phyloP scores from a whole-genome alignment of 2,888 invertebrate genomes.

The Automeris io region DNA sequence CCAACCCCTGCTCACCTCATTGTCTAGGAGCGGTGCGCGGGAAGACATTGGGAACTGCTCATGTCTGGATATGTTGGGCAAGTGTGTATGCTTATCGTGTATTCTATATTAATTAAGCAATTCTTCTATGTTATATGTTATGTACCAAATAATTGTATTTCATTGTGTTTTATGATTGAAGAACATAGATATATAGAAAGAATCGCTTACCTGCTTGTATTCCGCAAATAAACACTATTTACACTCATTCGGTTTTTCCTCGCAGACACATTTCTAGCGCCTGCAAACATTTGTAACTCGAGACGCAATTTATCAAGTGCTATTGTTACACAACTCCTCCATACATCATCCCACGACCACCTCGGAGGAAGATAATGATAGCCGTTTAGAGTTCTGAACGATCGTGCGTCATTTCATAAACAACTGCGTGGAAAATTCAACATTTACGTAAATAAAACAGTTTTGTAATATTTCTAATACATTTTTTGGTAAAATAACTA shows the following conservation, averaged over 20 bases:
- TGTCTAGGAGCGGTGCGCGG: no score
- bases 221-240: neutral
- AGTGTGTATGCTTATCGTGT: no score
- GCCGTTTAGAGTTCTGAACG: conserved; percentile 20
- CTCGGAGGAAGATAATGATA: conserved; percentile 24
- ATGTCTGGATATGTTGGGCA: no score
- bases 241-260: conserved; percentile 8
- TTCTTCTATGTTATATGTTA: no score
- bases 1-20: no score
- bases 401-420: neutral
- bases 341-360: conserved; percentile 29
- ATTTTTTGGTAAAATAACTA: no score
- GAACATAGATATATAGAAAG: no score
- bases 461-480: conserved; percentile 1
- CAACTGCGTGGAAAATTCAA: neutral
- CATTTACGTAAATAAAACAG: neutral
- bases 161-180: no score
- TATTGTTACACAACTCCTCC: conserved; percentile 31
- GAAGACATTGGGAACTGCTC: no score
- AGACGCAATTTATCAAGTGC: conserved; percentile 31
- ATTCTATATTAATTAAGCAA: no score
- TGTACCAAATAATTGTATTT: no score
- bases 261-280: conserved; percentile 28
- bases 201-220: neutral
- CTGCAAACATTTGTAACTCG: conserved; percentile 34